Conservation (phyloP, 2,888 invertebrate species). For the Encarsia formosa region DNA sequence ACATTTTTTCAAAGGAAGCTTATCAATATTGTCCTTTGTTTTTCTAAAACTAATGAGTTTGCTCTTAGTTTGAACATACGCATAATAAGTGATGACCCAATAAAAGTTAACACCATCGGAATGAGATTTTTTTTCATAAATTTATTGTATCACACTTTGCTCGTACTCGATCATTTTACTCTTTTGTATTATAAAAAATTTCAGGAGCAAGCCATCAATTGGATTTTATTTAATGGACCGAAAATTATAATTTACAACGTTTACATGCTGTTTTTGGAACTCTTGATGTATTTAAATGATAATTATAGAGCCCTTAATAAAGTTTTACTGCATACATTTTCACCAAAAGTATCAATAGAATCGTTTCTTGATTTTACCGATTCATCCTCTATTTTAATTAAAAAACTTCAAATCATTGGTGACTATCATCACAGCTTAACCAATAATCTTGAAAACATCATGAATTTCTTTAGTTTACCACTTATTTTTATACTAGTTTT, state of each 20-base stretch:
- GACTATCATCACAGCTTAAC: slow-evolving; percentile 7
- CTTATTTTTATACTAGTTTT: slow-evolving; percentile 1
- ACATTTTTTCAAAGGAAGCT: background rate
- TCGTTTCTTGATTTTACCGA: background rate
- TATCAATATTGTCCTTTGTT: background rate
- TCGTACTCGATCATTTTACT: slow-evolving; percentile 3
- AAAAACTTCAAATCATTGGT: background rate
- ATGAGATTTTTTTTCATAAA: slow-evolving; percentile 2
- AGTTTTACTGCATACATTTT: background rate
- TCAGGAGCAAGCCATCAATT: slow-evolving; percentile 13
- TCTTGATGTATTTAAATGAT: slow-evolving; percentile 1
- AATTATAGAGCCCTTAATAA: slow-evolving; percentile 7
- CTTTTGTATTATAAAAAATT: slow-evolving; percentile 5
- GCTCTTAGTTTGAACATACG: background rate
- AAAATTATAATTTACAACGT: slow-evolving; percentile 10
- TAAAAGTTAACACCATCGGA: background rate
- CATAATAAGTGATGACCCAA: background rate
- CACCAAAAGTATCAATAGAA: background rate
- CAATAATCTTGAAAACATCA: slow-evolving; percentile 6
- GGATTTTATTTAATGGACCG: slow-evolving; percentile 9
- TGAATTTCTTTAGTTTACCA: slow-evolving; percentile 3
- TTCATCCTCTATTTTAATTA: background rate
- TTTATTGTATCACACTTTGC: slow-evolving; percentile 1
- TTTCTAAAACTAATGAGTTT: background rate
- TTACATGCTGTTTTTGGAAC: slow-evolving; percentile 6